Base-by-base conservation (phyloP, 2,888 invertebrate genomes). In the Hypena proboscidalis region DNA sequence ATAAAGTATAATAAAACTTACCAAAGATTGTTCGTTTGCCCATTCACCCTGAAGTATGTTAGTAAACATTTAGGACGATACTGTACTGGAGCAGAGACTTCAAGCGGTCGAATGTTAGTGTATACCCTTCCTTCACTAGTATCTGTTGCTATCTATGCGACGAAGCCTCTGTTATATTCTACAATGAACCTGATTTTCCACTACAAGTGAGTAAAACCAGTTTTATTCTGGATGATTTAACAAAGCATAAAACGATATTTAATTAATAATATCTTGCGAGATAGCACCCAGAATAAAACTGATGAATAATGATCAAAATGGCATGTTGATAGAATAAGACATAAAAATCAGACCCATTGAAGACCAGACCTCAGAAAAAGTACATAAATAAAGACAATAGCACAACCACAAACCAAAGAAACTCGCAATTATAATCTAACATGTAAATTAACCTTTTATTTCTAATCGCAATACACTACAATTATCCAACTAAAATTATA, bases 371-470 rank as follows among this genome's bases (percentile, higher is more conserved):
- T 63, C 34, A 51, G 64, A 55, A 56, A 51, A 47, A 60, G 57
- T 56, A 61, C 58, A 71, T 71, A 71, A 70, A 75, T 71, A 70
- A 8, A 67, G 60, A 64, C 64, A 75, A 88, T 85, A 87, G 89
- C 90, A 90, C 90, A 87, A 85, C 86, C 85, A 83, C 63, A 77
- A 62, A 85, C 86, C 86, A 88, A 71, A 83, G 77, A 89, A 87
- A 87, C 83, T 81, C 85, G 78, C 82, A 83, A 82, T 84, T 74
- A 71, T 77, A 70, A 73, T 77, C 84, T 85, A 88, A 85, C 81
- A 83, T 77, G 79, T 74, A 80, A 76, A 77, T 80, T 78, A 83
- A 83, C 73, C 79, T 77, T 90, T 90, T 88, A 88, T 90, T 89
- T 77, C 66, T 75, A 80, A 68, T 76, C 78, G 77, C 74, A 80